Conservation (phyloP, 2,888 invertebrate species). For the Parnassius glacialis region DNA sequence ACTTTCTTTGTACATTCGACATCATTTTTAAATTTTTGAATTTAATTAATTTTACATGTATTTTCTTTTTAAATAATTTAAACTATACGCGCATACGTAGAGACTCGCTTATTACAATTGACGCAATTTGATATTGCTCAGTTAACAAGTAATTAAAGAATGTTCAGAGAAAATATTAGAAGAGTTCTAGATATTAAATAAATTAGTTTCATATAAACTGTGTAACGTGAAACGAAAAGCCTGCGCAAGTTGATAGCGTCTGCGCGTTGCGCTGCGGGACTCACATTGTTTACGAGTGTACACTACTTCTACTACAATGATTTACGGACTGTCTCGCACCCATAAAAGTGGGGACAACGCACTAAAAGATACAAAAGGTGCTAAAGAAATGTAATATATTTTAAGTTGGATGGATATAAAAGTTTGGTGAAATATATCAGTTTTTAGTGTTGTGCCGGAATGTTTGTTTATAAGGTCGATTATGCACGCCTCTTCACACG, state of each 20-base stretch:
- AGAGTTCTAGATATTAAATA: constrained; percentile 1
- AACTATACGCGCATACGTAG: too few species aligned
- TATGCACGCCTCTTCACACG: constrained; percentile 68
- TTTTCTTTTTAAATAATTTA: too few species aligned
- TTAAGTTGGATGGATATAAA: constrained; percentile 77
- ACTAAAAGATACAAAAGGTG: constrained; percentile 81
- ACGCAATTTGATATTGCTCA: too few species aligned
- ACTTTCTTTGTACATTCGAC: constrained; percentile 31
- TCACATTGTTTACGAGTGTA: constrained; percentile 71
- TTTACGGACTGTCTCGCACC: constrained; percentile 75
- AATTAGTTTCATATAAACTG: neutral
- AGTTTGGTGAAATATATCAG: constrained; percentile 78
- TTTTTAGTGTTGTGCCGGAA: constrained; percentile 71
- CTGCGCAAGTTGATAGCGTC: constrained; percentile 27
- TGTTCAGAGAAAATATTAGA: too few species aligned
- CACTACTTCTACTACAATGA: constrained; percentile 78
- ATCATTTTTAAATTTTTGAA: neutral
- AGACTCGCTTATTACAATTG: too few species aligned
- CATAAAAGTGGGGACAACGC: constrained; percentile 78
- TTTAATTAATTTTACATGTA: too few species aligned
- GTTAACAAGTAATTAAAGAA: too few species aligned
- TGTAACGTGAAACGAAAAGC: constrained; percentile 12
- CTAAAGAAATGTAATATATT: constrained; percentile 80
- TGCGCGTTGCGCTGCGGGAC: constrained; percentile 59
- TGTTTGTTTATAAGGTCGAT: constrained; percentile 76